Percentiles rank a stretch among this genome's conserved stretches.
These are phyloP conservation scores for Drosophila parabipectinata DNA, from an alignment of 1,140 invertebrate genomes.

Conservation along the genomic window DNA sequence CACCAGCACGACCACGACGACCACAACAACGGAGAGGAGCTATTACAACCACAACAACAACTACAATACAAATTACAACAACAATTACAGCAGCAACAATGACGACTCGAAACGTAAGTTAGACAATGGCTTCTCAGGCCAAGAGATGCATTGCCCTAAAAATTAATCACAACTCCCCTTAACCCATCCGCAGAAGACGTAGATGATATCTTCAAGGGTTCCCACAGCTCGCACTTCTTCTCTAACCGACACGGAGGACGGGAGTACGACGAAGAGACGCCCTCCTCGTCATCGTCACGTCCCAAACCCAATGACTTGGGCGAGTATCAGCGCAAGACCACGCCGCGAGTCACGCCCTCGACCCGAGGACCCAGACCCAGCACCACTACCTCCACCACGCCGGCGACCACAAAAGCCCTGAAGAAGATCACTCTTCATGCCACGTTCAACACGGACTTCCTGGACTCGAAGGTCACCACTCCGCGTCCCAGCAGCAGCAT, in stretches of 20 bases:
- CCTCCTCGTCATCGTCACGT: constrained; percentile 23
- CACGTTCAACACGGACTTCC: constrained; percentile 66
- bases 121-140: constrained; percentile 49
- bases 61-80: constrained; percentile 46
- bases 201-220: constrained; percentile 86
- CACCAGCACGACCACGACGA: constrained; percentile 46
- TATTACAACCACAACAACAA: constrained; percentile 56
- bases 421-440: constrained; percentile 74
- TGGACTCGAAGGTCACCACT: constrained; percentile 64
- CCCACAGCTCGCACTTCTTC: constrained; percentile 88
- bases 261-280: constrained; percentile 83
- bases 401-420: constrained; percentile 35
- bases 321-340: constrained; percentile 72
- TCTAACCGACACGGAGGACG: constrained; percentile 86
- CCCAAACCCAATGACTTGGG: constrained; percentile 66
- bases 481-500: constrained; percentile 56
- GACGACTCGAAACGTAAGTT: constrained; percentile 82
- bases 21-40: constrained; percentile 65
- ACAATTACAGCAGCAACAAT: constrained; percentile 58
- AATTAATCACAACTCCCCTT: constrained; percentile 57
- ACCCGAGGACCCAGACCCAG: constrained; percentile 44
- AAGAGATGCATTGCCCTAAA: constrained; percentile 45
- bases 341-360: constrained; percentile 64
- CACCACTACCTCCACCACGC: constrained; percentile 11
- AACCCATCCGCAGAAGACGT: constrained; percentile 74